These are phyloP conservation scores for Troilus luridus DNA, from an alignment of 2,888 invertebrate genomes.

Conservation along the genomic window DNA sequence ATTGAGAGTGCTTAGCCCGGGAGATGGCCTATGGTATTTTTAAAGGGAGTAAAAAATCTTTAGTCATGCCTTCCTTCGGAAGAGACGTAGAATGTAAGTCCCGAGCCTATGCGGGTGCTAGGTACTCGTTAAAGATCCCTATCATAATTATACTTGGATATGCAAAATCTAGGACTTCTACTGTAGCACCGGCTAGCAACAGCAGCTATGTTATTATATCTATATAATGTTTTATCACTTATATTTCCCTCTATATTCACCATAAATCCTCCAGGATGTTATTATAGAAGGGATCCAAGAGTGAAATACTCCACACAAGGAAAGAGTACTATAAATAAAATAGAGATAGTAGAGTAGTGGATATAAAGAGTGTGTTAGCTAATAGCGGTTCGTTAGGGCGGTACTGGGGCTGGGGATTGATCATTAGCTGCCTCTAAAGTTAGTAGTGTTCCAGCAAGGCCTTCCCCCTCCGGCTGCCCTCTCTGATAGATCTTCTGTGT, in stretches of 20 bases:
- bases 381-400: slow-evolving; percentile 46
- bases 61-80: too few species aligned
- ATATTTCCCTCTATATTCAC: neutral
- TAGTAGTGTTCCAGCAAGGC: neutral
- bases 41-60: too few species aligned
- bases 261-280: neutral
- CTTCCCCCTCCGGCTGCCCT: neutral
- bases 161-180: too few species aligned
- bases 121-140: too few species aligned
- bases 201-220: too few species aligned
- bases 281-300: neutral
- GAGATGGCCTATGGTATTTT: too few species aligned
- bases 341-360: neutral
- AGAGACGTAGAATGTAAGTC: too few species aligned
- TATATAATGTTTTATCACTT: too few species aligned
- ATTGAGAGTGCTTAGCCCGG: too few species aligned
- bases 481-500: neutral
- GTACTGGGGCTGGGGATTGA: neutral
- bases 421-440: slow-evolving; percentile 40
- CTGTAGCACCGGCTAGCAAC: too few species aligned
- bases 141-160: too few species aligned
- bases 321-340: neutral
- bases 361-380: slow-evolving; percentile 23
- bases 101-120: too few species aligned
- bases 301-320: neutral